Evolutionary conservation across 2,888 invertebrate species (phyloP), one percentile per base, ranked within the genome.

Genomic region (Dryomyza anilis): DNA sequence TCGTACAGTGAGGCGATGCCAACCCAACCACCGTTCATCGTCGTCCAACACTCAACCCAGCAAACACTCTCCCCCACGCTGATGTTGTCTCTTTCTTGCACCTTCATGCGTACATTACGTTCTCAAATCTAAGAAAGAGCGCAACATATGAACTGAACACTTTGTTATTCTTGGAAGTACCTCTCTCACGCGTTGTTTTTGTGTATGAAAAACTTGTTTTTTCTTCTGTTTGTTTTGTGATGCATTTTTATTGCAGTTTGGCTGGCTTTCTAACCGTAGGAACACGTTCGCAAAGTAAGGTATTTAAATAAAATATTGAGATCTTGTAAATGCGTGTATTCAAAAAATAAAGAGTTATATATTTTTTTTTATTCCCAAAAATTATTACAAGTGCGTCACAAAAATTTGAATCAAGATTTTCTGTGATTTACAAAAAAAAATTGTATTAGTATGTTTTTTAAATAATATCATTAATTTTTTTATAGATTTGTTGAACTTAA

Each of bases 191-290:
- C 21, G 14, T 23, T 30, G 52, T 23, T 53, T 30, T 36, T 45
- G 39, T 57, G 45, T 27, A 29, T 55, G 23, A 55, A 58, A n/a
- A 58, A 58, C 58, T 58, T 58, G 58, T 58, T 58, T 58, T 58
- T 43, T 45, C 45, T 45, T 16, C 8, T 29, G 33, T 55, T 21
- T 12, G 55, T 25, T 19, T 55, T 55, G 55, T 36, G 30, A 33
- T 33, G 55, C 21, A 19, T 55, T 55, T 21, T n/a, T 48, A 21
- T 19, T 19, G 5, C n/a, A n/a, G n/a, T n/a, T n/a, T n/a, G n/a
- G n/a, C n/a, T n/a, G n/a, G n/a, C n/a, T n/a, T n/a, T n/a, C n/a
- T n/a, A n/a, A n/a, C n/a, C n/a, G n/a, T n/a, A n/a, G n/a, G n/a
- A n/a, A n/a, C n/a, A n/a, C n/a, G n/a, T n/a, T n/a, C n/a, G n/a